Evolutionary conservation across 2,113 vertebrate genomes (phyloP).

Genomic region (Hiodon tergisus): DNA sequence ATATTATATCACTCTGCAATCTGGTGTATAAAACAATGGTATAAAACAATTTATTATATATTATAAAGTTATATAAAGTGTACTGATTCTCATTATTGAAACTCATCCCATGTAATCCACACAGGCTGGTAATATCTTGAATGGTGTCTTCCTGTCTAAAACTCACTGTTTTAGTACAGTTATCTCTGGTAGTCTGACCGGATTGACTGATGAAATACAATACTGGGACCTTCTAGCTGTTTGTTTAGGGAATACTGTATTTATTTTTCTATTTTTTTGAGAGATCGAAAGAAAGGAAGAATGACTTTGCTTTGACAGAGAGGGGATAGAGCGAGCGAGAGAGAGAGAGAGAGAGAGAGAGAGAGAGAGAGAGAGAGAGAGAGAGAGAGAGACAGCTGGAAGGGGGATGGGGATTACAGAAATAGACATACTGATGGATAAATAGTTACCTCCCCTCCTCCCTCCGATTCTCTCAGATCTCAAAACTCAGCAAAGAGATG

Average conservation of each 20-base stretch:
- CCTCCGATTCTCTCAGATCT: constrained; percentile 49
- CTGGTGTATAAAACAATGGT: no score
- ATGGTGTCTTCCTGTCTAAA: not conserved
- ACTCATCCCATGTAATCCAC: no score
- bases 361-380: constrained; percentile 39
- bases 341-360: constrained; percentile 40
- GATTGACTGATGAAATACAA: constrained; percentile 6
- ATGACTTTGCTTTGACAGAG: constrained; percentile 26
- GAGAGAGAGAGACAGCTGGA: constrained; percentile 67
- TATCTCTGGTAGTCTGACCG: no score
- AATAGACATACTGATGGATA: constrained; percentile 70
- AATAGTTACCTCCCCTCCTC: constrained; percentile 55
- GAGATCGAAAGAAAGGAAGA: constrained; percentile 33
- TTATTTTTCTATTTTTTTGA: constrained; percentile 1
- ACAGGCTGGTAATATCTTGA: not conserved
- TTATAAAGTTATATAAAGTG: no score
- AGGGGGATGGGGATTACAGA: constrained; percentile 63
- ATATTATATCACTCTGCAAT: not conserved
- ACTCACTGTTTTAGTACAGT: not conserved
- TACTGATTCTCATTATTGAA: not conserved
- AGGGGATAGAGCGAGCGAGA: not conserved
- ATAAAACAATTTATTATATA: no score
- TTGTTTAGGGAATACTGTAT: not conserved
- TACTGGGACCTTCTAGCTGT: not conserved
- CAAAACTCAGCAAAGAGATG: constrained; percentile 40